phyloP scores from a whole-genome alignment of 2,113 vertebrate species.

The Anarhynchus alexandrinus region DNA sequence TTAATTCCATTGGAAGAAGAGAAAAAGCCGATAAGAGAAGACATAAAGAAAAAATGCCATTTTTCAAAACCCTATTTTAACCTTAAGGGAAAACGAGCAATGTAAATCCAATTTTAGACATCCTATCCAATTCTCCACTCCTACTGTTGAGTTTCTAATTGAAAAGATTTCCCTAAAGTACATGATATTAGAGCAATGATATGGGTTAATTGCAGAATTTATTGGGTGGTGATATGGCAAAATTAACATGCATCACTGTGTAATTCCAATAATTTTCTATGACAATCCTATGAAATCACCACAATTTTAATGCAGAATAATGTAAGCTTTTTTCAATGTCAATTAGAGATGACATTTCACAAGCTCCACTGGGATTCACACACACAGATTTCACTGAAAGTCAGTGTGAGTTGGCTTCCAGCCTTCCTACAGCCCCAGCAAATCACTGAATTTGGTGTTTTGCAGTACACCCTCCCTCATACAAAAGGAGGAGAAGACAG shows the following conservation, averaged over 20 bases:
- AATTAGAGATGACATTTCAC: not conserved
- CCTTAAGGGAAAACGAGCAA: constrained; percentile 3
- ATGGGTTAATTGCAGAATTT: constrained; percentile 46
- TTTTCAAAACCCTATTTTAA: not conserved
- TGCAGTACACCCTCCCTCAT: not conserved
- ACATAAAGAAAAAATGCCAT: not conserved
- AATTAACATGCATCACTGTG: constrained; percentile 18
- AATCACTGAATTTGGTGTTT: not conserved
- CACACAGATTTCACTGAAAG: not conserved
- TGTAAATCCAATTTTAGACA: constrained; percentile 31
- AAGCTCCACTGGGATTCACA: not conserved
- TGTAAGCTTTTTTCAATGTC: not conserved
- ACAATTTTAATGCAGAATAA: not conserved
- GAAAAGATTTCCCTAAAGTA: constrained; percentile 50
- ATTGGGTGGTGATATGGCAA: constrained; percentile 11
- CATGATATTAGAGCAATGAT: constrained; percentile 3
- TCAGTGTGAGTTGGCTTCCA: not conserved
- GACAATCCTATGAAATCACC: not conserved
- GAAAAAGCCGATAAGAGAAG: not conserved
- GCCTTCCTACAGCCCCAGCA: not conserved
- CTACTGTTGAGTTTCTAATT: constrained; percentile 24
- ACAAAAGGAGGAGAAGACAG: not conserved
- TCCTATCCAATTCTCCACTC: not conserved
- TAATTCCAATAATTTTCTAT: constrained; percentile 24
- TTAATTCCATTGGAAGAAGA: not conserved